Evolutionary conservation across 2,797 vertebrate genomes (phyloP).

Genomic region (Mastacembelus armatus): DNA sequence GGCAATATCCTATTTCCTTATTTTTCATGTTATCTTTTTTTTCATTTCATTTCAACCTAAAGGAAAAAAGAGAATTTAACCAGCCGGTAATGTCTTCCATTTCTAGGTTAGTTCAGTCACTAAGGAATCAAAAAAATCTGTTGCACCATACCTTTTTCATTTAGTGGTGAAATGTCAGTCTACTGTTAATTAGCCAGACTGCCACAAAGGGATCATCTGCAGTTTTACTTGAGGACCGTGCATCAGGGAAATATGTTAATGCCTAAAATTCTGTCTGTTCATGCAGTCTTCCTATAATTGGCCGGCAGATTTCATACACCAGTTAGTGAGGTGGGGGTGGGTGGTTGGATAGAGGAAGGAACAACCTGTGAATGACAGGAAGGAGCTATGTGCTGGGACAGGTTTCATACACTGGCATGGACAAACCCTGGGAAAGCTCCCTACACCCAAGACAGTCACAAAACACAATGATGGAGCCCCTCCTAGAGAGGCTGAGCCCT

Average conservation of each 20-base stretch:
- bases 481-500: slow-evolving; percentile 34
- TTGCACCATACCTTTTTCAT: neutral
- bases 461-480: slow-evolving; percentile 63
- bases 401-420: slow-evolving; percentile 39
- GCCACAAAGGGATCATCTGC: slow-evolving; percentile 2
- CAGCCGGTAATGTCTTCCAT: neutral
- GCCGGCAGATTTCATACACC: slow-evolving; percentile 25
- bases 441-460: slow-evolving; percentile 49
- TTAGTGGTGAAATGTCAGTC: neutral
- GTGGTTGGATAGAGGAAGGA: slow-evolving; percentile 84
- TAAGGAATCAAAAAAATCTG: slow-evolving; percentile 7
- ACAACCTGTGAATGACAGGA: slow-evolving; percentile 84
- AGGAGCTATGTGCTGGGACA: slow-evolving; percentile 63
- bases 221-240: slow-evolving; percentile 12
- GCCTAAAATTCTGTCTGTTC: neutral
- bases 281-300: neutral
- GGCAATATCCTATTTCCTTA: neutral
- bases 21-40: too few relatives aligned
- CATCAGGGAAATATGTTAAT: neutral
- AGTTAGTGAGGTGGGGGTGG: too few relatives aligned
- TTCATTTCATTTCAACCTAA: too few relatives aligned
- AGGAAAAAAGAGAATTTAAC: neutral
- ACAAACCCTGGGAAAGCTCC: slow-evolving; percentile 78
- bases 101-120: slow-evolving; percentile 11
- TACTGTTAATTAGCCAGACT: slow-evolving; percentile 5